phyloP scores from a whole-genome alignment of 2,888 invertebrate genomes.

The Mesoligia furuncula region DNA sequence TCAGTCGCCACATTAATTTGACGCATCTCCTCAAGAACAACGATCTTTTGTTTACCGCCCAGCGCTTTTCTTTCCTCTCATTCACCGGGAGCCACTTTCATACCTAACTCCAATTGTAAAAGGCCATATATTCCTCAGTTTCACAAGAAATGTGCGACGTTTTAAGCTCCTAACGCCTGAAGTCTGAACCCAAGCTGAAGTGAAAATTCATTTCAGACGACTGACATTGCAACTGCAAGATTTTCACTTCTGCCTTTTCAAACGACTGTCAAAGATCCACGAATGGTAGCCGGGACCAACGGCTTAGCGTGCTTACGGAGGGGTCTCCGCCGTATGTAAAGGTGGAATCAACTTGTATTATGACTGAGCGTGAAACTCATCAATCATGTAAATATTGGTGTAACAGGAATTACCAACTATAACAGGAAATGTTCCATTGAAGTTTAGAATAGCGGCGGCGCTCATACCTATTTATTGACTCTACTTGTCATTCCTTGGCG shows the following conservation, averaged over 20 bases:
- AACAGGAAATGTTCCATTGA: conserved; percentile 70
- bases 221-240: conserved; percentile 36
- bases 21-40: conserved; percentile 63
- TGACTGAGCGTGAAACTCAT: conserved; percentile 61
- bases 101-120: conserved; percentile 44
- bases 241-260: conserved; percentile 35
- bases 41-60: conserved; percentile 66
- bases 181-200: conserved; percentile 43
- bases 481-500: conserved; percentile 70
- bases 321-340: too few species aligned
- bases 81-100: conserved; percentile 26
- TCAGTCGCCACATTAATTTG: conserved; percentile 46
- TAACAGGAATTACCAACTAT: conserved; percentile 66
- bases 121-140: conserved; percentile 45
- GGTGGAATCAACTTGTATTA: conserved; percentile 44
- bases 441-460: conserved; percentile 68
- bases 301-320: too few species aligned
- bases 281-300: too few species aligned
- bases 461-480: conserved; percentile 69
- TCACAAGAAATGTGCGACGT: conserved; percentile 7
- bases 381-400: conserved; percentile 65
- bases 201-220: conserved; percentile 56
- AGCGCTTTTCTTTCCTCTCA: conserved; percentile 26
- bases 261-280: too few species aligned
- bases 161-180: conserved; percentile 31